Conservation (phyloP, 1,140 invertebrate species). For the Oreohelix idahoensis region DNA sequence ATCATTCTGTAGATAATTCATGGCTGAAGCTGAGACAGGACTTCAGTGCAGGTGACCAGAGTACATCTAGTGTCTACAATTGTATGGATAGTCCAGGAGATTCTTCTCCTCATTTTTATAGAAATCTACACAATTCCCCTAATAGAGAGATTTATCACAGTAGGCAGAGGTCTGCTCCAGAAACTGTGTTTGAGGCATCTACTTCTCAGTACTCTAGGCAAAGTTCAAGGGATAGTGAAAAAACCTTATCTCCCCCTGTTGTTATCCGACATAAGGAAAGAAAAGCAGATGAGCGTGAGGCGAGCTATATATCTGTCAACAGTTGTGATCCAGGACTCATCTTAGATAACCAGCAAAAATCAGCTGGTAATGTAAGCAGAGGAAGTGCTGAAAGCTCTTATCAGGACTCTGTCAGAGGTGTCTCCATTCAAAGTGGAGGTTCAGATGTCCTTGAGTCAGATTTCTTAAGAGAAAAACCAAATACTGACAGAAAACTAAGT, state of each 20-base stretch:
- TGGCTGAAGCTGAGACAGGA: not conserved
- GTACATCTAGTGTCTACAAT: not conserved
- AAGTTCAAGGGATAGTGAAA: not conserved
- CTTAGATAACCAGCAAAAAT: not conserved
- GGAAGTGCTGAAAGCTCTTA: not conserved
- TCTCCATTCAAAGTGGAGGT: not conserved
- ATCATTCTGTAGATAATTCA: conserved; percentile 27
- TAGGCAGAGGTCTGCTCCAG: conserved; percentile 24
- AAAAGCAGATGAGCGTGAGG: conserved; percentile 11
- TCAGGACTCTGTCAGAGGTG: not conserved
- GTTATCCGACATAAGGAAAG: not conserved
- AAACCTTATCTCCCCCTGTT: not conserved
- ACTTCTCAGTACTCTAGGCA: not conserved
- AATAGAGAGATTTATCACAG: conserved; percentile 7
- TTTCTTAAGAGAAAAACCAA: not conserved
- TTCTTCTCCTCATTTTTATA: not conserved
- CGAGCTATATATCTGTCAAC: not conserved
- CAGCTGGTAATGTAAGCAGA: not conserved
- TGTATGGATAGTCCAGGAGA: not conserved
- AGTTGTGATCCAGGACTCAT: not conserved
- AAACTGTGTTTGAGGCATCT: not conserved
- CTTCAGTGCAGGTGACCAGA: conserved; percentile 4
- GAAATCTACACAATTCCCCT: not conserved
- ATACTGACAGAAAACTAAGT: conserved; percentile 10
- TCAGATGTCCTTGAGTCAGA: not conserved